phyloP scores from a whole-genome alignment of 64 coral and sea anemone species.

The Orbicella faveolata region DNA sequence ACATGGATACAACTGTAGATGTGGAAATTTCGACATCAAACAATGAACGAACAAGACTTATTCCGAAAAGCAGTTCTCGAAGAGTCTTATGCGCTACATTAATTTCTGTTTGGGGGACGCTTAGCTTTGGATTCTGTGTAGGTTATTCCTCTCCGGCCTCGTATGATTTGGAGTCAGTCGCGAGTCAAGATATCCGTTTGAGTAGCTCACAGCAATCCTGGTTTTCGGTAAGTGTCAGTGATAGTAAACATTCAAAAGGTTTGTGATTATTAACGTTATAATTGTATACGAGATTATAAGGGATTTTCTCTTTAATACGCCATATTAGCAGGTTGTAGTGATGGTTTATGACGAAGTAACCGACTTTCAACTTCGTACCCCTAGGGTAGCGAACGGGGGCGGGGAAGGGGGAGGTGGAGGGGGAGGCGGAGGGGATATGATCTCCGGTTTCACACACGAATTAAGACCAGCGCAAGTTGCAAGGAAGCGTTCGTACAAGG shows the following conservation, averaged over 20 bases:
- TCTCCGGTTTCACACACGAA: too few species aligned
- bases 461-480: too few species aligned
- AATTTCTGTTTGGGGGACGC: neutral
- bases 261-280: neutral
- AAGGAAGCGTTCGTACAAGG: too few species aligned
- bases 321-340: too few species aligned
- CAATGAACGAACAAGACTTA: neutral
- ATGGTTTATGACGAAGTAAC: too few species aligned
- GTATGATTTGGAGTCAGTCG: neutral
- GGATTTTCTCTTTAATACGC: too few species aligned
- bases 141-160: slow-evolving; percentile 49
- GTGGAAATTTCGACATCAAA: neutral
- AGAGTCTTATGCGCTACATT: neutral
- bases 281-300: neutral
- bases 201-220: neutral
- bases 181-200: neutral
- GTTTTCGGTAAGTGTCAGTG: slow-evolving; percentile 46
- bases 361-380: too few species aligned
- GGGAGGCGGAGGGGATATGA: too few species aligned
- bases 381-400: too few species aligned
- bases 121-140: slow-evolving; percentile 47
- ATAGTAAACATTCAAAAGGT: neutral
- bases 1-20: too few species aligned
- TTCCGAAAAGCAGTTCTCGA: neutral
- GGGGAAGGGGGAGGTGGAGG: too few species aligned